Base-by-base conservation (phyloP, 1,140 invertebrate species). In the Zaprionus camerounensis region DNA sequence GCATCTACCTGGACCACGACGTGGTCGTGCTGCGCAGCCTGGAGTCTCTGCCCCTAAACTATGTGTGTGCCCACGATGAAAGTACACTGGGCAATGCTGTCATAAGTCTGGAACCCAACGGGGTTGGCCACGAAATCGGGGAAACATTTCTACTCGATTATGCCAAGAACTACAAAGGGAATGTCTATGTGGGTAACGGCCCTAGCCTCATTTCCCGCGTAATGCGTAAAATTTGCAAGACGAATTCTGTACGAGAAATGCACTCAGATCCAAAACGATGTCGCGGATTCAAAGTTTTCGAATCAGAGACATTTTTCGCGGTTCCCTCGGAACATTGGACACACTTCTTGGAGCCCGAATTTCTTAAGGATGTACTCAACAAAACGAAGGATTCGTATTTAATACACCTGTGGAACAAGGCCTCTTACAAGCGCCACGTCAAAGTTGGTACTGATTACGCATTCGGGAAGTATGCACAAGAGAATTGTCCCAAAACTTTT, bases 1-100 rank as follows among this genome's bases (percentile, higher is more conserved):
- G 96, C 1, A 95, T 96, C 53, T 97, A 97, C 88, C 83, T 97
- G 38, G 96, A 97, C 78, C 88, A 96, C 55, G 96, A 97, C 80
- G 94, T 97, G 2, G 94, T 97, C 11, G 94, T 97, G 2, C 94
- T 94, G 5, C 95, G 94, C 69, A 94, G 93, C 12, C 86, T 96
- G 38, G 94, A 95, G 41, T 80, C 93, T 7, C 81, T 96, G 20
- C 92, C 91, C 1, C 86, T 84, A 1, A 95, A 96, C 91, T 96
- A 94, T 92, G 94, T 94, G 2, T 38, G 38, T 31, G 94, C 94
- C 5, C 38, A 58, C 12, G 95, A 96, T 9, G 9, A 12, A 7
- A 92, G 92, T 46, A 87, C 92, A 2, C 82, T 96, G 2, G 95
- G 95, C 0, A 94, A 95, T 9, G 96, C 95, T 2, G 94, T 96